A percentile compares a stretch with the other conserved stretches of the same genome.
phyloP scores from a whole-genome alignment of 2,113 vertebrate genomes.

The Argyrosomus japonicus region DNA sequence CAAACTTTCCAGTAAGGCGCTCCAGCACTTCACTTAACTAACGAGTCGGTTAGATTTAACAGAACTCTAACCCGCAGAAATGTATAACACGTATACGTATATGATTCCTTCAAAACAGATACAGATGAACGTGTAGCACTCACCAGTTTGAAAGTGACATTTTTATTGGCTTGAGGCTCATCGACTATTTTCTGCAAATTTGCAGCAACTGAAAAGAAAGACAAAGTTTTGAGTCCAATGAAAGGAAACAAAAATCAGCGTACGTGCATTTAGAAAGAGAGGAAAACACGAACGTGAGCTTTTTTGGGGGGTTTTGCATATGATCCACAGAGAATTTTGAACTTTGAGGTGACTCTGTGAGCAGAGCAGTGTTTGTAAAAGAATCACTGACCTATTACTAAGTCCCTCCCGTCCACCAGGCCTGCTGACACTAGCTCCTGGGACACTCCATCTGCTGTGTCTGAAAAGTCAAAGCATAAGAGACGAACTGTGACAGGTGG shows the following conservation, averaged over 20 bases:
- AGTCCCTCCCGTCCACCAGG: conserved; percentile 95
- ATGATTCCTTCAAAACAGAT: neutral
- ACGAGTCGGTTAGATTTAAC: neutral
- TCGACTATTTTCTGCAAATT: conserved; percentile 99
- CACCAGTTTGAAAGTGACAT: conserved; percentile 99
- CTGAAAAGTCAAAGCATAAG: conserved; percentile 75
- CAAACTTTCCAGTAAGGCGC: neutral
- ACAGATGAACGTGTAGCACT: conserved; percentile 60
- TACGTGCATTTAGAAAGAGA: neutral
- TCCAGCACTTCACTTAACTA: neutral
- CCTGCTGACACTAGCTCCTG: conserved; percentile 98
- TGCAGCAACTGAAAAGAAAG: conserved; percentile 93
- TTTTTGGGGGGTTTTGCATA: no score
- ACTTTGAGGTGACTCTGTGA: neutral
- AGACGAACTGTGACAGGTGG: neutral
- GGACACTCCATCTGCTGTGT: conserved; percentile 97
- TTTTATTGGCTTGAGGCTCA: conserved; percentile 95
- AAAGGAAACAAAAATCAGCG: conserved; percentile 35
- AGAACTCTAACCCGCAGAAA: neutral
- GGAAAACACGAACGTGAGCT: no score
- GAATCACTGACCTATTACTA: conserved; percentile 93
- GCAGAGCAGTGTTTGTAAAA: neutral
- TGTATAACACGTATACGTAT: neutral
- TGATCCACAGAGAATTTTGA: neutral
- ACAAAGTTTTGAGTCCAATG: neutral